A percentile compares a stretch with the other conserved stretches of the same genome.
Conservation (phyloP, 1,140 invertebrate genomes). For the Rhynchophorus ferrugineus region DNA sequence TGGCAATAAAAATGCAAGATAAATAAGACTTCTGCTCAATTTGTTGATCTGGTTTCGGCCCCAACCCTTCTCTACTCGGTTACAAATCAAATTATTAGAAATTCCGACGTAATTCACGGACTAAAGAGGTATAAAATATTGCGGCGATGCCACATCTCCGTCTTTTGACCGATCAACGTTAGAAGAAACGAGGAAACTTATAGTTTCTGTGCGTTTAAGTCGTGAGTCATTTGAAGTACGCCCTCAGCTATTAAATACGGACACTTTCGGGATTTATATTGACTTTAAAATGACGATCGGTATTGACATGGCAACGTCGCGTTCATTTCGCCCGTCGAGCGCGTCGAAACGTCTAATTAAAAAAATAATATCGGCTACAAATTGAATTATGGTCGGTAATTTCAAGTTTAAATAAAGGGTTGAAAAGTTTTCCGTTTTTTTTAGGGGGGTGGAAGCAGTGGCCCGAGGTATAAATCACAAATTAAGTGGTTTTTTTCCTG, state of each 20-base stretch:
- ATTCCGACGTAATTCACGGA: conserved; percentile 17
- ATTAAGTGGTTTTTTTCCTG: conserved; percentile 30
- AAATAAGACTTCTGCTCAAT: conserved; percentile 27
- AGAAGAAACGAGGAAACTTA: too few species aligned
- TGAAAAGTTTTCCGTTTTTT: conserved; percentile 15
- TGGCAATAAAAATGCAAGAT: conserved; percentile 19
- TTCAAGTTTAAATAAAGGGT: conserved; percentile 29
- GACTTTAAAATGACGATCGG: too few species aligned
- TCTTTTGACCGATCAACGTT: too few species aligned
- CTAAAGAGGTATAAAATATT: conserved; percentile 15
- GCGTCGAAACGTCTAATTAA: conserved; percentile 29
- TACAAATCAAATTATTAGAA: conserved; percentile 28
- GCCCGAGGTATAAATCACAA: conserved; percentile 28
- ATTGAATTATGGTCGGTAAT: conserved; percentile 30
- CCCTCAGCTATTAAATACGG: too few species aligned
- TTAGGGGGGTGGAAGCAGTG: conserved; percentile 10
- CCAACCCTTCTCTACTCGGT: conserved; percentile 15
- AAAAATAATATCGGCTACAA: conserved; percentile 32
- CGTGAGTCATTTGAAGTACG: too few species aligned
- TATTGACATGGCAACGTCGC: conserved; percentile 15
- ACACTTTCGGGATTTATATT: too few species aligned
- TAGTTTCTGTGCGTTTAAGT: too few species aligned
- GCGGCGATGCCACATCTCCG: conserved; percentile 6
- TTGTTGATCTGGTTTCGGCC: conserved; percentile 9
- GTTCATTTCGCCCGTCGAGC: conserved; percentile 1